Evolutionary conservation across 2,797 vertebrate species (phyloP), one percentile per base, ranked within the genome.

Genomic region (Coendou prehensilis): DNA sequence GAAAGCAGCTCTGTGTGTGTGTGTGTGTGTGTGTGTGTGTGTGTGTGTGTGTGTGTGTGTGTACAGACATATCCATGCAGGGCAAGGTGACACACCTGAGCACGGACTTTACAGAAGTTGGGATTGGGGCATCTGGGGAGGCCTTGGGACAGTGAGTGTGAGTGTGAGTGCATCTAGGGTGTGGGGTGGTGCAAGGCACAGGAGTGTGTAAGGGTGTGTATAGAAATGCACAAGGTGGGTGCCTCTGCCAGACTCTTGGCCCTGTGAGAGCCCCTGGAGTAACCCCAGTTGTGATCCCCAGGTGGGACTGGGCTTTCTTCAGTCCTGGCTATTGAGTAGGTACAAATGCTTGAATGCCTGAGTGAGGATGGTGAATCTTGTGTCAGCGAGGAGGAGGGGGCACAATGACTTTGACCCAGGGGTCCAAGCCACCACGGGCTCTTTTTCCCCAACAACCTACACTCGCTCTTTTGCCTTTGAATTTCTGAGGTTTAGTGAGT

Each of bases 401-500:
- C 69, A 22, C 18, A 2, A 5, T 1, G 30, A 47, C 37, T 61
- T 33, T 33, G 33, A 41, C 15, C 52, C 26, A 18, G 37, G 92
- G 81, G 2, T 30, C 56, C 37, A 17, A 67, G 80, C 2, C 0
- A 0, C 10, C 3, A 28, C 4, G 23, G 1, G 1, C 1, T 56
- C 22, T 54, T 33, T 8, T 1, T n/a, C 84, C 90, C 97, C 97
- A 96, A 96, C 98, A 98, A 97, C 98, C 99, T 99, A 99, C 98
- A 98, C 96, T 95, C 87, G 93, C 98, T 97, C 97, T 98, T 98
- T 97, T 98, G 98, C 98, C 98, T 99, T 99, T 99, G 97, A 97
- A 98, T 99, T 98, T 98, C 98, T 98, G 99, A 99, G 99, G 99
- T 99, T 99, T 99, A 99, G 99, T 99, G 99, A 99, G 99, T 99